Evolutionary conservation across 2,888 invertebrate species (phyloP).

Genomic region (Xylota sylvarum): DNA sequence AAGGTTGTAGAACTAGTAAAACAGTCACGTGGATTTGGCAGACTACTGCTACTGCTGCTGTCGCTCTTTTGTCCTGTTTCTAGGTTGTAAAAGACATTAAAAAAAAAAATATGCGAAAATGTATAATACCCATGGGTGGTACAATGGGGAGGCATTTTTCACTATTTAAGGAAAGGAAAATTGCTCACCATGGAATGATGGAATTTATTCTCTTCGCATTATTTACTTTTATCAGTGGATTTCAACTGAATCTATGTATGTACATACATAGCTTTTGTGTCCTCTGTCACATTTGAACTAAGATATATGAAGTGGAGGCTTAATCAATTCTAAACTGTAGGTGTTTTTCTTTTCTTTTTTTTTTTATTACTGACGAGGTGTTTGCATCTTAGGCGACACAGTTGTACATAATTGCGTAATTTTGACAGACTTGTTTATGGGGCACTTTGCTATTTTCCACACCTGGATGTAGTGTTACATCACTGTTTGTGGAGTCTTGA

Average conservation of each 20-base stretch:
- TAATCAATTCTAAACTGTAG: slow-evolving; percentile 16
- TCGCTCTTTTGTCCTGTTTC: not conserved
- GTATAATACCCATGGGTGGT: slow-evolving; percentile 6
- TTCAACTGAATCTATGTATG: not conserved
- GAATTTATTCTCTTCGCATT: not conserved
- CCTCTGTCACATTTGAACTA: slow-evolving; percentile 3
- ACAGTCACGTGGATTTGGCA: slow-evolving; percentile 48
- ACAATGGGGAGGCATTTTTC: not conserved
- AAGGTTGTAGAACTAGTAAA: slow-evolving; percentile 70
- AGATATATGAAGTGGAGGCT: slow-evolving; percentile 21
- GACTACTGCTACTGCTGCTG: not conserved
- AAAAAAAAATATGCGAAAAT: not conserved
- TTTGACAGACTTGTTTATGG: not conserved
- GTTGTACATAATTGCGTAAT: slow-evolving; percentile 10
- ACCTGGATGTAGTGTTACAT: not conserved
- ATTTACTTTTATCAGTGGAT: not conserved
- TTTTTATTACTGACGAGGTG: slow-evolving; percentile 4
- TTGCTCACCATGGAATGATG: not conserved
- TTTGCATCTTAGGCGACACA: slow-evolving; percentile 21
- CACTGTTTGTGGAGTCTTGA: not conserved
- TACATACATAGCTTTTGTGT: not conserved
- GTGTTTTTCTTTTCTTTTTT: not conserved
- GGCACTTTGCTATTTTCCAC: slow-evolving; percentile 9
- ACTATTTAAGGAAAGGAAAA: not conserved
- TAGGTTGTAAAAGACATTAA: not conserved